Evolutionary conservation across 2,888 invertebrate species (phyloP).

Genomic region (Metacarcinus magister): DNA sequence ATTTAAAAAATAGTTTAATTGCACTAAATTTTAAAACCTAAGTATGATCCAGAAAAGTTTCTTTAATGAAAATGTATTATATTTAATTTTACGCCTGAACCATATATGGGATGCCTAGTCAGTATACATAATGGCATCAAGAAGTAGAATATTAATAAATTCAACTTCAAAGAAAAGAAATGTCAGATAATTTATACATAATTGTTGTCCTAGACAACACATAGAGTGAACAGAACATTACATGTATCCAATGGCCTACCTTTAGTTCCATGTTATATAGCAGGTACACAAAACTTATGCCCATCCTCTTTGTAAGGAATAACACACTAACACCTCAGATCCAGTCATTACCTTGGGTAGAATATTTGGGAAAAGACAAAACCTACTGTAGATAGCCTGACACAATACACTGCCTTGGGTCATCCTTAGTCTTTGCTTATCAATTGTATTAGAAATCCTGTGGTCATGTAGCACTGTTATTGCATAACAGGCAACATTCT

Average conservation of each 20-base stretch:
- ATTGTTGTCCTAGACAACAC: neutral
- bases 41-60: neutral
- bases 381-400: no score
- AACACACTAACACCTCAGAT: neutral
- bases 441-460: no score
- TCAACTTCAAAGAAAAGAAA: neutral
- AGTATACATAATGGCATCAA: neutral
- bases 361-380: neutral
- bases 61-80: neutral
- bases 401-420: no score
- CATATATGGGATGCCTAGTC: neutral
- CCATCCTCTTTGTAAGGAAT: constrained; percentile 8
- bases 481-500: no score
- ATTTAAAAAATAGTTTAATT: neutral
- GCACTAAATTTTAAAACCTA: neutral
- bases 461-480: no score
- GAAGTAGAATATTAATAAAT: neutral
- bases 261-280: neutral
- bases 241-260: neutral
- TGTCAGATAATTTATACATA: neutral
- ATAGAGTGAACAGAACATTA: neutral
- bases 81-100: neutral
- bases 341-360: neutral
- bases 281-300: constrained; percentile 4
- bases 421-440: no score